Conservation (phyloP, 1,140 invertebrate genomes). For the Armadillidium nasatum region DNA sequence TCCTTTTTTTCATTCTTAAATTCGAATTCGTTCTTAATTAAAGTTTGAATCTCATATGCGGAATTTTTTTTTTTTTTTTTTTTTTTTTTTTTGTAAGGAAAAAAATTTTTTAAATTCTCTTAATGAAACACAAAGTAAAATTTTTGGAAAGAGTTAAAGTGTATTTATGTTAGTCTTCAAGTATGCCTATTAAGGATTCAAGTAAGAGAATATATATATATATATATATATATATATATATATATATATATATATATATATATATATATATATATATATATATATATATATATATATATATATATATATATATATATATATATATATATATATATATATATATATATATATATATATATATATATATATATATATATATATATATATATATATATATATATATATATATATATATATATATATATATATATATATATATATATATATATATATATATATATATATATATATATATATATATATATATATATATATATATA, state of each 20-base stretch:
- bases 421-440: background rate
- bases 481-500: background rate
- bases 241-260: background rate
- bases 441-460: background rate
- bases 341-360: background rate
- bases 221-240: background rate
- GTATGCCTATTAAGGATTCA: no score
- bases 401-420: background rate
- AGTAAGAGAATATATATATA: no score
- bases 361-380: background rate
- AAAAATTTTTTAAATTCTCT: no score
- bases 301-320: slow-evolving; percentile 12
- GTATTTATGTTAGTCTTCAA: no score
- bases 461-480: background rate
- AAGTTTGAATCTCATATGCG: no score
- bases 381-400: background rate
- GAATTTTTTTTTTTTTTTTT: no score
- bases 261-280: background rate
- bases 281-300: background rate
- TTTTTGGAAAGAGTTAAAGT: no score
- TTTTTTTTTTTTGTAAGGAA: no score
- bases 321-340: background rate
- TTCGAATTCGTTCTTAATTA: no score
- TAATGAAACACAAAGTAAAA: no score
- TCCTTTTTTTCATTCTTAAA: no score